Evolutionary conservation across 2,113 vertebrate genomes (phyloP).

Genomic region (Plecturocebus donacophilus): DNA sequence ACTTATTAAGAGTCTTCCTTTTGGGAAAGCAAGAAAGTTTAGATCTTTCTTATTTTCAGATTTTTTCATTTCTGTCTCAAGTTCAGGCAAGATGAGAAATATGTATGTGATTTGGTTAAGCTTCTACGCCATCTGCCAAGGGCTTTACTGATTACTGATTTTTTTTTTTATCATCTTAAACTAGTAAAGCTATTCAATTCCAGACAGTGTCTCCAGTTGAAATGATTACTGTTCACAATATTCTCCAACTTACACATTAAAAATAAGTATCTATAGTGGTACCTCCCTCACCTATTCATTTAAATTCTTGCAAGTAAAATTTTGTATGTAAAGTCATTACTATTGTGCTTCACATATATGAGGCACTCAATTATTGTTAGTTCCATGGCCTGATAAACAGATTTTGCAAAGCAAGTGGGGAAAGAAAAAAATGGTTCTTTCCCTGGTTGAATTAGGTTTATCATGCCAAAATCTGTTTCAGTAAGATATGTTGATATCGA

Average conservation of each 20-base stretch:
- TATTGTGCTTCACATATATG: background rate
- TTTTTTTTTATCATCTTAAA: background rate
- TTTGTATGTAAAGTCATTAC: background rate
- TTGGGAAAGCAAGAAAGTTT: background rate
- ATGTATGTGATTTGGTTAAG: background rate
- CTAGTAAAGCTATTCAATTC: background rate
- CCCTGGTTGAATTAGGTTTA: constrained; percentile 25
- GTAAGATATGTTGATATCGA: background rate
- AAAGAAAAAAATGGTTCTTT: background rate
- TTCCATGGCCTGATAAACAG: constrained; percentile 2
- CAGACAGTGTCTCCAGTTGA: background rate
- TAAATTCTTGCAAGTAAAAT: constrained; percentile 22
- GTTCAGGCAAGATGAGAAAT: background rate
- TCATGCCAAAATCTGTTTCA: constrained; percentile 2
- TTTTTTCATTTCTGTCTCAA: background rate
- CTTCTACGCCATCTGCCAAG: background rate
- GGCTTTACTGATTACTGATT: background rate
- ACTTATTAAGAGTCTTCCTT: background rate
- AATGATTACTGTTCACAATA: constrained; percentile 38
- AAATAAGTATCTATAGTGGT: background rate
- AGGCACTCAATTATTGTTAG: background rate
- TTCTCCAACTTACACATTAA: background rate
- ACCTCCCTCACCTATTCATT: background rate
- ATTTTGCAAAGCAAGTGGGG: background rate
- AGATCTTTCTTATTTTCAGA: background rate